Evolutionary conservation across 1,140 invertebrate genomes (phyloP).

Genomic region (Plodia interpunctella): DNA sequence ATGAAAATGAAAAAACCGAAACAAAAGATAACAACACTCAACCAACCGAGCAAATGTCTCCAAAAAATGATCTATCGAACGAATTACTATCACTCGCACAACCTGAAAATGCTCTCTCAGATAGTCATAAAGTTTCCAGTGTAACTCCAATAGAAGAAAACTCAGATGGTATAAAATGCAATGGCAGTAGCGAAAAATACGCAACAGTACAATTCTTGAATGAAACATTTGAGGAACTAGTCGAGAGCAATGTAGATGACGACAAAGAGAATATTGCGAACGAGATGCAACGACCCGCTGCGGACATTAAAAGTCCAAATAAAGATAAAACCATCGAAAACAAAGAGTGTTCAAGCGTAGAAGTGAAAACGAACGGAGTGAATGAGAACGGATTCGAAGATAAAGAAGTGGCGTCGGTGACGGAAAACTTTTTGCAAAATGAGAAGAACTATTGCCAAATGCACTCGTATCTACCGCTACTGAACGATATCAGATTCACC

Average conservation of each 20-base stretch:
- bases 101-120: neutral
- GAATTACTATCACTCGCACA: neutral
- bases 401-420: slow-evolving; percentile 41
- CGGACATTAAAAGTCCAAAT: neutral
- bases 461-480: slow-evolving; percentile 52
- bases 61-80: neutral
- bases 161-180: slow-evolving; percentile 29
- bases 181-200: slow-evolving; percentile 52
- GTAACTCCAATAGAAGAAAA: neutral
- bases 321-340: slow-evolving; percentile 11
- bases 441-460: slow-evolving; percentile 64
- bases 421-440: slow-evolving; percentile 64
- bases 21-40: neutral
- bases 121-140: neutral
- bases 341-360: slow-evolving; percentile 13
- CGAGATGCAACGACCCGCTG: slow-evolving; percentile 7
- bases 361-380: slow-evolving; percentile 29
- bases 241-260: slow-evolving; percentile 67
- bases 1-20: neutral
- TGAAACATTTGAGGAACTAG: slow-evolving; percentile 62
- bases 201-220: slow-evolving; percentile 63
- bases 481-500: slow-evolving; percentile 72
- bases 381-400: slow-evolving; percentile 25
- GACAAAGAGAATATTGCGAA: slow-evolving; percentile 21
- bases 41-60: neutral